A percentile compares a stretch with the other conserved stretches of the same genome.
Conservation (phyloP, 2,888 invertebrate genomes). For the Philhelius pedissequus region DNA sequence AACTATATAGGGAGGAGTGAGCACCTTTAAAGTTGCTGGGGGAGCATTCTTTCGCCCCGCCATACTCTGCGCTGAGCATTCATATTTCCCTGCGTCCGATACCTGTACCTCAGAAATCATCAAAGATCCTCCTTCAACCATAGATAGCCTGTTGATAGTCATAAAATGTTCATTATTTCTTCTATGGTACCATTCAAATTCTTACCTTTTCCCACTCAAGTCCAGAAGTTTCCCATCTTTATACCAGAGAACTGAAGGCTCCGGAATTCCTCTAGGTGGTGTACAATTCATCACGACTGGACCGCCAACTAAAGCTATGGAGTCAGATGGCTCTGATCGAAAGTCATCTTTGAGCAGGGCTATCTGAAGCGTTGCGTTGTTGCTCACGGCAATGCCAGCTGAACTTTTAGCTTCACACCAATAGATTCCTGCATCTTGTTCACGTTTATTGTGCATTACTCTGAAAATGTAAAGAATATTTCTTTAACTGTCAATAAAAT, state of each 20-base stretch:
- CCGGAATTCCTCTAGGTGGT: conserved; percentile 71
- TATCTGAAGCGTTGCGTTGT: conserved; percentile 88
- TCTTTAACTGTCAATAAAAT: too few species aligned
- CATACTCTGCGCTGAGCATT: conserved; percentile 73
- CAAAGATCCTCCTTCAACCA: conserved; percentile 71
- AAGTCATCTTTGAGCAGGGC: conserved; percentile 79
- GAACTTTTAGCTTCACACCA: conserved; percentile 90
- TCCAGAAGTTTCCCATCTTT: conserved; percentile 72
- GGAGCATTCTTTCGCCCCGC: conserved; percentile 71
- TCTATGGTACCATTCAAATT: background rate
- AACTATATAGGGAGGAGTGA: conserved; percentile 71
- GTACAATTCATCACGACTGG: conserved; percentile 71
- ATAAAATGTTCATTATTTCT: too few species aligned
- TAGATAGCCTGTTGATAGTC: conserved; percentile 66
- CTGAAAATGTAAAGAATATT: conserved; percentile 33
- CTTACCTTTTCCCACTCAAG: conserved; percentile 71
- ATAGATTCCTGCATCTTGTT: conserved; percentile 88
- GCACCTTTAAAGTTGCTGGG: conserved; percentile 70
- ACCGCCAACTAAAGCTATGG: conserved; percentile 72
- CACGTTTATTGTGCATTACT: conserved; percentile 85
- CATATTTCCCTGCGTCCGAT: conserved; percentile 71
- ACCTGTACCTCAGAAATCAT: conserved; percentile 72
- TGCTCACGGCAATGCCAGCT: conserved; percentile 85
- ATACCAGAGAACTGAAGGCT: conserved; percentile 72
- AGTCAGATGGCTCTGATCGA: conserved; percentile 71